phyloP scores from a whole-genome alignment of 2,797 vertebrate genomes.

The Gadopsis marmoratus region DNA sequence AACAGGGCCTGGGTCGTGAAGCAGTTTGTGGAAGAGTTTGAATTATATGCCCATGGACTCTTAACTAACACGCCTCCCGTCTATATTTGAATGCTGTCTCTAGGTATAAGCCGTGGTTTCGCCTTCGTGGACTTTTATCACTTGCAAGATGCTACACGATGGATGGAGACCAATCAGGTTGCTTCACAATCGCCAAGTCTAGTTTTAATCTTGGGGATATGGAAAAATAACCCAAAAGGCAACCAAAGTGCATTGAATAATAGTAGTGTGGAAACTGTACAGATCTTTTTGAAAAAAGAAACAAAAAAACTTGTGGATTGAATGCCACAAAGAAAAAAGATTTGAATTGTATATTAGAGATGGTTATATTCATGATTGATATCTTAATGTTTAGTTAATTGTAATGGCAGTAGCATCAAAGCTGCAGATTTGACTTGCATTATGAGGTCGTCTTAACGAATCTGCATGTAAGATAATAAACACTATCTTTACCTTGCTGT shows the following conservation, averaged over 20 bases:
- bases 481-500: slow-evolving; percentile 28
- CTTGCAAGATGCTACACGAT: slow-evolving; percentile 99
- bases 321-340: slow-evolving; percentile 47
- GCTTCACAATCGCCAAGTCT: slow-evolving; percentile 99
- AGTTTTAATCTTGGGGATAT: slow-evolving; percentile 93
- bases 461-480: slow-evolving; percentile 42
- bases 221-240: slow-evolving; percentile 83
- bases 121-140: slow-evolving; percentile 99
- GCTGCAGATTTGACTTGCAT: slow-evolving; percentile 34
- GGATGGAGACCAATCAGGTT: slow-evolving; percentile 99
- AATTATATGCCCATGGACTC: slow-evolving; percentile 95
- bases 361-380: slow-evolving; percentile 51
- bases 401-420: slow-evolving; percentile 28
- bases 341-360: slow-evolving; percentile 30
- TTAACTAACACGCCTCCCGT: slow-evolving; percentile 99
- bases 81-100: slow-evolving; percentile 99
- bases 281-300: slow-evolving; percentile 25
- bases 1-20: slow-evolving; percentile 96
- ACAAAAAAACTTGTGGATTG: slow-evolving; percentile 40
- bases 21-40: slow-evolving; percentile 99
- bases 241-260: slow-evolving; percentile 77
- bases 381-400: slow-evolving; percentile 24
- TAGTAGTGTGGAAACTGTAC: slow-evolving; percentile 59
- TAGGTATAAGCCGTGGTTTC: slow-evolving; percentile 99
- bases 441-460: slow-evolving; percentile 34